These are phyloP conservation scores for Cotesia glomerata DNA, from an alignment of 1,140 invertebrate genomes.

Conservation along the genomic window DNA sequence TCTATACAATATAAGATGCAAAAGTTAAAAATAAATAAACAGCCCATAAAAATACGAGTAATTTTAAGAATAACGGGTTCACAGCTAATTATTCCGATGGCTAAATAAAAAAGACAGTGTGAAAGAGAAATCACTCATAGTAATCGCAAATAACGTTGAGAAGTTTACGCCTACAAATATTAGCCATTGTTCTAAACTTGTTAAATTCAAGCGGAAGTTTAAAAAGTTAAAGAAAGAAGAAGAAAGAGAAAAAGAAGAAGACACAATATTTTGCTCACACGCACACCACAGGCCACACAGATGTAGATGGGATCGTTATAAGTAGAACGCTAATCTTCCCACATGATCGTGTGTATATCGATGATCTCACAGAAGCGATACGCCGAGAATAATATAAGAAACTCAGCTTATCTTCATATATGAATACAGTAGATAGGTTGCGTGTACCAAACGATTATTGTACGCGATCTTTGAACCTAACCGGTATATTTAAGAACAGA, in stretches of 20 bases:
- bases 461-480: background rate
- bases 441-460: background rate
- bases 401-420: background rate
- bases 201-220: background rate
- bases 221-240: background rate
- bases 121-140: background rate
- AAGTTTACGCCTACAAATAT: constrained; percentile 9
- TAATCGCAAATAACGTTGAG: background rate
- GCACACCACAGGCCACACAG: too few relatives aligned
- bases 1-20: background rate
- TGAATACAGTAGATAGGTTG: too few relatives aligned
- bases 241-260: background rate
- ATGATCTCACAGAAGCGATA: background rate
- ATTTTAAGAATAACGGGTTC: background rate
- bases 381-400: background rate
- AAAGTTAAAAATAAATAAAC: background rate
- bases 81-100: background rate
- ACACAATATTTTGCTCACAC: background rate
- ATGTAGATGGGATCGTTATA: background rate
- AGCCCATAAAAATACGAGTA: background rate
- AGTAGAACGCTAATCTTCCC: background rate
- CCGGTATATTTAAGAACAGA: background rate
- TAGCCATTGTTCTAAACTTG: constrained; percentile 2
- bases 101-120: background rate
- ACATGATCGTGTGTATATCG: background rate